Conservation (phyloP, 2,888 invertebrate genomes). For the Harpalus rubripes region DNA sequence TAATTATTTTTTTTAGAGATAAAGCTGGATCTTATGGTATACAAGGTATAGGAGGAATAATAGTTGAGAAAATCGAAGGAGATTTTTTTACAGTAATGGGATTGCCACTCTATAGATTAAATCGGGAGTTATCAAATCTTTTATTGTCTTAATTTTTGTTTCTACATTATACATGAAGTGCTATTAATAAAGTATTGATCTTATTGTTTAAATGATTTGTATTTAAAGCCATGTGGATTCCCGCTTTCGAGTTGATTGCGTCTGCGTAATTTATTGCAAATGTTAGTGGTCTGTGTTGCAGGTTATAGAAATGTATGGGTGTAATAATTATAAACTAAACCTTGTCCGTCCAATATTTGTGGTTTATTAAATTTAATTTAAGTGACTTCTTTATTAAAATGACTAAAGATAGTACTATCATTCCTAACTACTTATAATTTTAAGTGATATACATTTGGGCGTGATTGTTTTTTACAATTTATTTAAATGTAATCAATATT, state of each 20-base stretch:
- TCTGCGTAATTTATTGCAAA: conserved; percentile 48
- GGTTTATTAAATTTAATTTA: conserved; percentile 45
- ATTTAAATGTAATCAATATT: conserved; percentile 38
- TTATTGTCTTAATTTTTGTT: conserved; percentile 60
- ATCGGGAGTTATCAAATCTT: conserved; percentile 73
- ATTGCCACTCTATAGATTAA: conserved; percentile 80
- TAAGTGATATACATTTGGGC: conserved; percentile 26
- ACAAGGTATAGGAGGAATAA: conserved; percentile 83
- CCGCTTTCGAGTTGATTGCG: conserved; percentile 16
- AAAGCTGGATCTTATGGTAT: conserved; percentile 87
- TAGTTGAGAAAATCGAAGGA: conserved; percentile 82
- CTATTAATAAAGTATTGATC: neutral
- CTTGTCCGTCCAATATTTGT: conserved; percentile 53
- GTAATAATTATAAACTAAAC: conserved; percentile 44
- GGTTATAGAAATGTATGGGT: conserved; percentile 52
- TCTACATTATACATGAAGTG: neutral
- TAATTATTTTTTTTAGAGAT: conserved; percentile 73
- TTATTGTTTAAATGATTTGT: conserved; percentile 12
- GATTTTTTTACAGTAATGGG: conserved; percentile 87
- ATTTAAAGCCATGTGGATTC: conserved; percentile 22
- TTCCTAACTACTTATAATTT: conserved; percentile 7
- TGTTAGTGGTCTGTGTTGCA: conserved; percentile 23
- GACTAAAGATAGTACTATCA: neutral
- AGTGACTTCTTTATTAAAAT: conserved; percentile 17
- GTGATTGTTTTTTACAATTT: conserved; percentile 34